Evolutionary conservation across 2,797 vertebrate genomes (phyloP).

Genomic region (Echiichthys vipera): DNA sequence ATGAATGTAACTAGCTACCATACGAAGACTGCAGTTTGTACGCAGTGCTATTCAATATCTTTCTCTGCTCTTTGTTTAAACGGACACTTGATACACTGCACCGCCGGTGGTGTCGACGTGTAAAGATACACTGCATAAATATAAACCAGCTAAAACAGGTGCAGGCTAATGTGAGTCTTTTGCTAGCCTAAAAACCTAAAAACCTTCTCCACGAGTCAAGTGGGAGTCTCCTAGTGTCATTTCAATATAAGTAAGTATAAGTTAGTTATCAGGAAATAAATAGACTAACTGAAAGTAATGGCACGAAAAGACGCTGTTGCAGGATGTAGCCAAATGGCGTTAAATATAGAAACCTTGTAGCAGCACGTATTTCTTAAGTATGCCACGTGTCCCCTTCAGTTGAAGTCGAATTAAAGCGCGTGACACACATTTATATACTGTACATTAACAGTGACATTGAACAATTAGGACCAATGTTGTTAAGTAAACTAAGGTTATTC

Average conservation of each 20-base stretch:
- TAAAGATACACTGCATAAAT: background rate
- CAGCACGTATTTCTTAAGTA: background rate
- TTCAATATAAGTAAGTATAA: background rate
- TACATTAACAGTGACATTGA: background rate
- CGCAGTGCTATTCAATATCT: background rate
- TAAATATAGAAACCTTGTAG: conserved; percentile 20
- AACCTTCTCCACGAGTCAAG: background rate
- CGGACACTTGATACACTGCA: background rate
- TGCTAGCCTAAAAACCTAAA: too few species aligned
- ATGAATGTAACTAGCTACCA: background rate
- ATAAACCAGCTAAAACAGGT: conserved; percentile 16
- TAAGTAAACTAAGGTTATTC: background rate
- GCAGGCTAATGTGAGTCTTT: background rate
- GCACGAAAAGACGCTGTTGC: background rate
- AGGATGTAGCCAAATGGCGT: background rate
- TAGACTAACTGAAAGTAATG: background rate
- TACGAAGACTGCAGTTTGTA: background rate
- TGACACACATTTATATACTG: background rate
- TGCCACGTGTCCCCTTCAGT: background rate
- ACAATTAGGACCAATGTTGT: accelerated
- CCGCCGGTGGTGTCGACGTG: background rate
- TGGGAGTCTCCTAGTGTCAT: background rate
- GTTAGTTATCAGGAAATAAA: background rate
- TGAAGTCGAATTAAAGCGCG: background rate
- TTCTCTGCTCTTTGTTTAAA: background rate